Evolutionary conservation across 2,797 vertebrate species (phyloP).

Genomic region (Sternarchorhynchus goeldii): DNA sequence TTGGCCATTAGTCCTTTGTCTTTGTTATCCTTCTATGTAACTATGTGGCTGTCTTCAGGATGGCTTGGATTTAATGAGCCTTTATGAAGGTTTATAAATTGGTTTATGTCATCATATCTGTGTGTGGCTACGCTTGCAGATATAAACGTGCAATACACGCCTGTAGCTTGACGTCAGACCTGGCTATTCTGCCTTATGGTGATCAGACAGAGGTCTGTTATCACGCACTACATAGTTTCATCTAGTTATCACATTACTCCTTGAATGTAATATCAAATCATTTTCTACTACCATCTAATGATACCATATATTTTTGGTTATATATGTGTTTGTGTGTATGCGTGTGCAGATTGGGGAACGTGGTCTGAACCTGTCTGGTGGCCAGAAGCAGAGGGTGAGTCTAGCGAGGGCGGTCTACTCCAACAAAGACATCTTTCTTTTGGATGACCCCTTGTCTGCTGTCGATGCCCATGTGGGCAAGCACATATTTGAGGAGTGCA

Average conservation of each 20-base stretch:
- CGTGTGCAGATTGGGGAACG: slow-evolving; percentile 77
- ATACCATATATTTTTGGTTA: neutral
- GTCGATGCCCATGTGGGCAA: slow-evolving; percentile 80
- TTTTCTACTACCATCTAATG: neutral
- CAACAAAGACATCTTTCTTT: slow-evolving; percentile 75
- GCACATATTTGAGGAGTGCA: slow-evolving; percentile 79
- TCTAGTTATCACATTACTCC: neutral
- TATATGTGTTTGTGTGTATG: slow-evolving; percentile 28
- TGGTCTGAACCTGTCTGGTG: slow-evolving; percentile 80
- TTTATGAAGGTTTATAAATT: neutral
- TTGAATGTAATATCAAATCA: neutral
- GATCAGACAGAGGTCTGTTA: slow-evolving; percentile 79
- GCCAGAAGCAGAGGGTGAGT: slow-evolving; percentile 82
- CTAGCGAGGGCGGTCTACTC: slow-evolving; percentile 78
- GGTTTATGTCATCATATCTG: neutral
- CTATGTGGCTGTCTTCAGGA: neutral
- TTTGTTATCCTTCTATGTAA: neutral
- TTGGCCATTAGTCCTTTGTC: too few relatives aligned
- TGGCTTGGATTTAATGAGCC: neutral
- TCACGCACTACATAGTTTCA: neutral
- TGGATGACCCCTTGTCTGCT: slow-evolving; percentile 81
- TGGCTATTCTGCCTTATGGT: slow-evolving; percentile 75
- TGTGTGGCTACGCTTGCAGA: slow-evolving; percentile 57
- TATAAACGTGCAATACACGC: slow-evolving; percentile 71
- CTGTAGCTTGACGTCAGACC: slow-evolving; percentile 73